Evolutionary conservation across 2,113 vertebrate genomes (phyloP), one percentile per base, ranked within the genome.

Genomic region (Embiotoca jacksoni): DNA sequence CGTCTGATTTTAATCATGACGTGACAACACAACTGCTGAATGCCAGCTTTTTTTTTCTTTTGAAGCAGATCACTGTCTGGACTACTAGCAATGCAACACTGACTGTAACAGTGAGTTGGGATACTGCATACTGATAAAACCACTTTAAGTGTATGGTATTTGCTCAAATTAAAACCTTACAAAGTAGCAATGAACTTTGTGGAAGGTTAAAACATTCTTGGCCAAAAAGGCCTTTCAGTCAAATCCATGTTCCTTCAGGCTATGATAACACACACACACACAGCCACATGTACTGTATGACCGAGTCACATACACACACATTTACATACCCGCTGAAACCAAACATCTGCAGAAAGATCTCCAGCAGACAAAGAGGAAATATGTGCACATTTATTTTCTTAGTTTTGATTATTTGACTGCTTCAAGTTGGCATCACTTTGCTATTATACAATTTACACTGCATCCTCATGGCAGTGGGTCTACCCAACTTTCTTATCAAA

Each of bases 401-500:
- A 65, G 55, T 37, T 77, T 71, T 75, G 64, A 77, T 83, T 78
- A 83, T 86, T 84, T 83, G 83, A 80, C 78, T 49, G 23, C 82
- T 90, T 80, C 14, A 84, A 69, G 79, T 70, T 57, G 39, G 75
- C 87, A 77, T 81, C 83, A 75, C 66, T 90, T 72, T 62, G 44
- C n/a, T 56, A 67, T 81, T 75, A 77, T 80, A 81, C 73, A 59
- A 62, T 72, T 90, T 73, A 77, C 85, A 63, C 72, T 75, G 78
- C 83, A 87, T 78, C 7, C 13, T 91, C 87, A 72, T 37, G 78
- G 88, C 90, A 87, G 86, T 87, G 91, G 89, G 93, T 91, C 93
- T 88, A 92, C 81, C 89, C 74, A 67, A 55, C 85, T 93, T 93
- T 88, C 92, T 95, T 95, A 95, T 95, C 94, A 92, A 83, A 93